A percentile compares a stretch with the other conserved stretches of the same genome.
phyloP scores from a whole-genome alignment of 2,113 vertebrate genomes.

The Pseudopipra pipra region DNA sequence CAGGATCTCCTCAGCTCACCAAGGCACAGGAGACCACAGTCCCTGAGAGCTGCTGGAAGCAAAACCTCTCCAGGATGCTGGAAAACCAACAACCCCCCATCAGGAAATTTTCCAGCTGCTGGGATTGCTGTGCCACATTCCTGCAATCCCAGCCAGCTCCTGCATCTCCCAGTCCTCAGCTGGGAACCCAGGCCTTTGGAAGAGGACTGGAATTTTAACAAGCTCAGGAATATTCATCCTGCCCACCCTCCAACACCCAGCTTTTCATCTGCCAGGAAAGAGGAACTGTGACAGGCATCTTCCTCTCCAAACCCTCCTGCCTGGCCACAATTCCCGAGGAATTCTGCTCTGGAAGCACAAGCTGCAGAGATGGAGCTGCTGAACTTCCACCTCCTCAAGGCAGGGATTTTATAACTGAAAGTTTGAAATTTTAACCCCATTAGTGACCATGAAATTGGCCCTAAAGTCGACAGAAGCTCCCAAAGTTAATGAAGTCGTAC shows the following conservation, averaged over 20 bases:
- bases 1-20: not conserved
- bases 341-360: not conserved
- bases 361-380: not conserved
- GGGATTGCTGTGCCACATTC: not conserved
- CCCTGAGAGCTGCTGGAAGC: not conserved
- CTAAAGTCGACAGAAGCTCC: not conserved
- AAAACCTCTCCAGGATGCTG: not conserved
- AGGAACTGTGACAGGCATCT: not conserved
- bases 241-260: not conserved
- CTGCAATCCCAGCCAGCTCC: not conserved
- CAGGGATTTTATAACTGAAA: not conserved
- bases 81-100: not conserved
- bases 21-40: not conserved
- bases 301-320: not conserved
- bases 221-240: not conserved
- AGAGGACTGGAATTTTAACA: not conserved
- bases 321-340: not conserved
- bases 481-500: not conserved
- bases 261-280: not conserved
- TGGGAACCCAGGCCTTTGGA: not conserved
- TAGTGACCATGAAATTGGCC: not conserved
- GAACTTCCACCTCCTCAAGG: not conserved
- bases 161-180: not conserved
- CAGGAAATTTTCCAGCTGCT: not conserved
- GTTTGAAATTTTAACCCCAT: not conserved